Evolutionary conservation across 2,113 vertebrate species (phyloP).

Genomic region (Clarias macrocephalus): DNA sequence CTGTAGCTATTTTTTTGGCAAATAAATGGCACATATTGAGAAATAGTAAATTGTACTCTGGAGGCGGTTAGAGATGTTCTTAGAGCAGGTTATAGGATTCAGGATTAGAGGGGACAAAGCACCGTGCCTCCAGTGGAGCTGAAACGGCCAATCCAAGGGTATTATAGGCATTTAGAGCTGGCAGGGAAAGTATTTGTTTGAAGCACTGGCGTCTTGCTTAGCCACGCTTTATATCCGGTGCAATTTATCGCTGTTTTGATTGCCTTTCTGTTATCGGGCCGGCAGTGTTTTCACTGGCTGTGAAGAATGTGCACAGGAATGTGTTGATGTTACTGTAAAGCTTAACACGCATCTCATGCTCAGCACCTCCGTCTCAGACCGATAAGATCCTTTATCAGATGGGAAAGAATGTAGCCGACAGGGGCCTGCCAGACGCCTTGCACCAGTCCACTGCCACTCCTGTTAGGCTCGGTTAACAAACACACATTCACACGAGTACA

Average conservation of each 20-base stretch:
- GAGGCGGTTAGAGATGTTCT: not conserved
- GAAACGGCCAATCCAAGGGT: slow-evolving; percentile 48
- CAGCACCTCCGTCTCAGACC: slow-evolving; percentile 58
- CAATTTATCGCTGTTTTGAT: slow-evolving; percentile 65
- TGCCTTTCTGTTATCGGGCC: slow-evolving; percentile 61
- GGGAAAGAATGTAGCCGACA: slow-evolving; percentile 59
- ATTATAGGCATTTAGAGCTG: slow-evolving; percentile 54
- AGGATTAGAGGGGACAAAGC: slow-evolving; percentile 18
- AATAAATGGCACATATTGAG: not conserved
- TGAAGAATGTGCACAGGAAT: slow-evolving; percentile 62
- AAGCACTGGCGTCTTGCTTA: slow-evolving; percentile 55
- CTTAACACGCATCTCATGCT: slow-evolving; percentile 57
- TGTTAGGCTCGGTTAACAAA: slow-evolving; percentile 44
- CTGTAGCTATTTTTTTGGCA: no score
- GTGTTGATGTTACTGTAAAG: slow-evolving; percentile 66
- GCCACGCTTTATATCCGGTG: slow-evolving; percentile 60
- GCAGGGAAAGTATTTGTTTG: slow-evolving; percentile 61
- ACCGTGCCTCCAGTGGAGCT: slow-evolving; percentile 51
- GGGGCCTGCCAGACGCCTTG: slow-evolving; percentile 42
- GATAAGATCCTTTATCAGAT: slow-evolving; percentile 66
- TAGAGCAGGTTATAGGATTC: not conserved
- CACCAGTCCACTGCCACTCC: slow-evolving; percentile 22
- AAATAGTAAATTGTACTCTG: not conserved
- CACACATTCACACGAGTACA: slow-evolving; percentile 49
- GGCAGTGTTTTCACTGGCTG: slow-evolving; percentile 62